Evolutionary conservation across 1,140 invertebrate genomes (phyloP).

Genomic region (Ceratoteleas bidentatus): DNA sequence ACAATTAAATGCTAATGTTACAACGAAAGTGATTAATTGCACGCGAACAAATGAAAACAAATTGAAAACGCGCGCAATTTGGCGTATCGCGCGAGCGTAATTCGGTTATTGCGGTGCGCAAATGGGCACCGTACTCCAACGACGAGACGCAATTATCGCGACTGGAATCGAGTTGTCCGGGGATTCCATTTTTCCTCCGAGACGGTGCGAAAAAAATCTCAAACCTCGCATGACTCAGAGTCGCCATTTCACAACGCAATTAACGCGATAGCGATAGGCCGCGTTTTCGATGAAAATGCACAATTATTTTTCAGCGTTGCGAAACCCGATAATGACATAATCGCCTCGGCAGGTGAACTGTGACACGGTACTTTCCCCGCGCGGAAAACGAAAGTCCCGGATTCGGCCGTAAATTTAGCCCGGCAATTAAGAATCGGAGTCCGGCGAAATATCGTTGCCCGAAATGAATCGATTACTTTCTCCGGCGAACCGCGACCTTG

Average conservation of each 20-base stretch:
- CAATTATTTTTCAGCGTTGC: constrained; percentile 23
- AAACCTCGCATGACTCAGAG: no score
- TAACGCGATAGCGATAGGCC: background rate
- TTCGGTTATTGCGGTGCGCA: no score
- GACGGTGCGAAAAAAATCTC: no score
- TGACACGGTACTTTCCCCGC: constrained; percentile 22
- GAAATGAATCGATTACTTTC: constrained; percentile 63
- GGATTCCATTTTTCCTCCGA: no score
- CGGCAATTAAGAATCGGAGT: constrained; percentile 36
- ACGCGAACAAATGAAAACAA: no score
- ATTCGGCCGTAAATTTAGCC: constrained; percentile 45
- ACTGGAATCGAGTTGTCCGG: no score
- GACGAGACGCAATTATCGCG: no score
- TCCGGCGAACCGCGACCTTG: constrained; percentile 57
- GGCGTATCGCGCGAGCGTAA: no score
- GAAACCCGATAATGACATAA: constrained; percentile 26
- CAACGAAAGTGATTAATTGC: no score
- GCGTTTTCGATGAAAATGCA: constrained; percentile 20
- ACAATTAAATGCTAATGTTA: no score
- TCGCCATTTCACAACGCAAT: background rate
- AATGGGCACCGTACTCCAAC: no score
- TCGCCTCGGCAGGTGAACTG: constrained; percentile 29
- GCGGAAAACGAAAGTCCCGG: constrained; percentile 50
- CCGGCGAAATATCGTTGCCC: constrained; percentile 26
- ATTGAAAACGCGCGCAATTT: no score